A percentile compares a stretch with the other conserved stretches of the same genome.
Conservation (phyloP, 2,113 vertebrate genomes). For the Gobiocypris rarus region DNA sequence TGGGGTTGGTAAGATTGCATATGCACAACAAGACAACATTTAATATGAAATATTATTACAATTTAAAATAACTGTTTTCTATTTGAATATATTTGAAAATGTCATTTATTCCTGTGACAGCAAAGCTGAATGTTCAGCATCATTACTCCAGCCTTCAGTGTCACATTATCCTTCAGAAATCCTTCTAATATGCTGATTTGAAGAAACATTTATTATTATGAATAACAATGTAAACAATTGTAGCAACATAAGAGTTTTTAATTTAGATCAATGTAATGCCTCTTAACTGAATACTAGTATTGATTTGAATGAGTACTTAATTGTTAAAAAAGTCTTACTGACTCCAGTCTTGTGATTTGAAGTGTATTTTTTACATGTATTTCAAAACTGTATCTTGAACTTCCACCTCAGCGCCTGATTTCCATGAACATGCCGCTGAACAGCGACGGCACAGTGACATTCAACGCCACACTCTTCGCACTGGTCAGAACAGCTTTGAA, state of each 20-base stretch:
- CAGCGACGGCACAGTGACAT: conserved; percentile 95
- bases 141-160: not conserved
- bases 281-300: too few species aligned
- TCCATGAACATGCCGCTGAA: conserved; percentile 99
- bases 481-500: conserved; percentile 96
- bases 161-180: not conserved
- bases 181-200: not conserved
- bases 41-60: too few species aligned
- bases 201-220: not conserved
- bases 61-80: not conserved
- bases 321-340: too few species aligned
- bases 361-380: not conserved
- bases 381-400: not conserved
- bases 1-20: not conserved
- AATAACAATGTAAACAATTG: too few species aligned
- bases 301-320: not conserved
- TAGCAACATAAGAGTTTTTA: too few species aligned
- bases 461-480: conserved; percentile 95
- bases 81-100: not conserved
- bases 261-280: not conserved
- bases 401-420: conserved; percentile 83
- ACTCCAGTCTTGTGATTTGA: not conserved
- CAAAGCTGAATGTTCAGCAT: not conserved
- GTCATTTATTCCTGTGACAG: not conserved
- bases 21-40: too few species aligned